Percentiles rank a stretch among this genome's conserved stretches.
Evolutionary conservation across 2,113 vertebrate species (phyloP).

Genomic region (Tinamus guttatus): DNA sequence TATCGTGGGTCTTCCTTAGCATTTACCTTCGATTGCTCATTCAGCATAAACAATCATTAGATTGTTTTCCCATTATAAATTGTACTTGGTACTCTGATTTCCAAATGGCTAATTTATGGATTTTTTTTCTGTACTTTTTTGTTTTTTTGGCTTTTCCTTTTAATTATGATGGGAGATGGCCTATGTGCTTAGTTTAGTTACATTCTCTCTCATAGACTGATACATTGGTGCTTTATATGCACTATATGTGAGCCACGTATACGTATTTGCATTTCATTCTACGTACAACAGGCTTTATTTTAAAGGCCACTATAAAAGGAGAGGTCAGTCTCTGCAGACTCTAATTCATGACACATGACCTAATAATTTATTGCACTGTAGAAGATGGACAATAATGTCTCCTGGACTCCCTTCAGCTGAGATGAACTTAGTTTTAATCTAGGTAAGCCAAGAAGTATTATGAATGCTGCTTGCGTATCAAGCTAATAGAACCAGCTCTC

Average conservation of each 20-base stretch:
- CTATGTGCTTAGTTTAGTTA: neutral
- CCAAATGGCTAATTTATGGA: neutral
- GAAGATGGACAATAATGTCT: neutral
- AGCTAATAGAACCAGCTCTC: neutral
- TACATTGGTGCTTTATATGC: neutral
- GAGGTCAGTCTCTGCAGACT: neutral
- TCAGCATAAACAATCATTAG: neutral
- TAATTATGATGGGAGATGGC: neutral
- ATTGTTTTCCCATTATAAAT: neutral
- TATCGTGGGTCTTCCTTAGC: neutral
- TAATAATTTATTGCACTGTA: accelerated
- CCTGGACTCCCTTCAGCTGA: neutral
- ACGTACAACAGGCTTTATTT: neutral
- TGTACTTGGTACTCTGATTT: neutral
- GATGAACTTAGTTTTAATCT: neutral
- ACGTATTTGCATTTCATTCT: neutral
- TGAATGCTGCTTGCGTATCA: neutral
- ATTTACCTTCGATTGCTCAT: neutral
- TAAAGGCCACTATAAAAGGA: neutral
- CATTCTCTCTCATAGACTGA: neutral
- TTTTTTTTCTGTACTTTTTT: neutral
- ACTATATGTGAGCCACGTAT: neutral
- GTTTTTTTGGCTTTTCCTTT: neutral
- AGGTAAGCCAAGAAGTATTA: neutral
- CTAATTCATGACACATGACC: accelerated